Evolutionary conservation across 2,797 vertebrate genomes (phyloP), one percentile per base, ranked within the genome.

Genomic region (Pogoniulus pusillus): DNA sequence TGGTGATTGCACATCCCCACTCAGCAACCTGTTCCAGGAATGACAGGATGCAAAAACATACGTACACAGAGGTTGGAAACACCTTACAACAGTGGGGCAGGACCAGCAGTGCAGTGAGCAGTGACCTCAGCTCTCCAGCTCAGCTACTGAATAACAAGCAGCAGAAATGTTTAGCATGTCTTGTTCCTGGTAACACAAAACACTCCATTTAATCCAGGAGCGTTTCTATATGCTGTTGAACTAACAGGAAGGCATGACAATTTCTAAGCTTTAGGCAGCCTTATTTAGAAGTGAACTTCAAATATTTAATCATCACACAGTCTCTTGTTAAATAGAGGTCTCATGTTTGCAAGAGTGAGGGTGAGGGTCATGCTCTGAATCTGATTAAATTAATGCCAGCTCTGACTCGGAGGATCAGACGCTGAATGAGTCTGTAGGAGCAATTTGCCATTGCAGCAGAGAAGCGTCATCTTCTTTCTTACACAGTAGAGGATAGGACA

Each of bases 211-310:
- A 68, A 53, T 32, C 16, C 78, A 60, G 69, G 41, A 82, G 10
- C 7, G 9, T 68, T 86, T 74, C 51, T 72, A 8, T 24, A 16
- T 23, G 17, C 19, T 85, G 7, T 32, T 20, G 47, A 80, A 59
- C 30, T 47, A 84, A 57, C 8, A 71, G 27, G 51, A 66, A 80
- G 11, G 1, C 14, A 23, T 6, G 8, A 12, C 9, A 82, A 58
- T 18, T 74, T 86, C 69, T 53, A 75, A 85, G 47, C 6, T 90
- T 57, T 51, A 59, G n/a, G 49, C 51, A 85, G 26, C 11, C 39
- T 83, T 87, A 51, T 87, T 93, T 89, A 59, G 58, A 83, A 45
- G 9, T 9, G 58, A 90, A 70, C 34, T 93, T 81, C 23, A 89
- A n/a, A 54, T 76, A 79, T 87, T 87, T 89, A 93, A 63, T 26